These are phyloP conservation scores for Acinonyx jubatus DNA, from an alignment of 2,113 vertebrate genomes.

Conservation along the genomic window DNA sequence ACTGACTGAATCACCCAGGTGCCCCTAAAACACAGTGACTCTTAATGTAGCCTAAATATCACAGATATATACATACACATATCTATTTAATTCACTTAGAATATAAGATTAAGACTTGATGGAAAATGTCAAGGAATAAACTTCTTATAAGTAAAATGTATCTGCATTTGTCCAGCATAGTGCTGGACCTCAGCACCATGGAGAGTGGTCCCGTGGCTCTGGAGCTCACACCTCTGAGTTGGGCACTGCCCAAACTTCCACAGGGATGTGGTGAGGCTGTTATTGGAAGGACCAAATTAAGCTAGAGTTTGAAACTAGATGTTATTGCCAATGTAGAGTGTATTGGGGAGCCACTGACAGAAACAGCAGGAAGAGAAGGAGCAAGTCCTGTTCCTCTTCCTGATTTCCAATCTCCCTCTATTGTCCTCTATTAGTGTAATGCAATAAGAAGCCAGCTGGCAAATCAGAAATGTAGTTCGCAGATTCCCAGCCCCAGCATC, in stretches of 20 bases:
- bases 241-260: neutral
- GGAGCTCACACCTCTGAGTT: neutral
- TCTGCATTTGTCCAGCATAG: neutral
- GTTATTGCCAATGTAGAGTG: neutral
- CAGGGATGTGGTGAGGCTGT: neutral
- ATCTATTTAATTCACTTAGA: neutral
- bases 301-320: neutral
- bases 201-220: neutral
- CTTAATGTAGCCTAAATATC: neutral
- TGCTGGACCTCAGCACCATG: neutral
- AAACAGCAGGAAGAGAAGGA: neutral
- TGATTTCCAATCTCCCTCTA: neutral
- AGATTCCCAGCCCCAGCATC: neutral
- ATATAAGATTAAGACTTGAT: neutral
- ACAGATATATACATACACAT: neutral
- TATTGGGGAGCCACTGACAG: neutral
- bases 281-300: neutral
- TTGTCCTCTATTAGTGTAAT: neutral
- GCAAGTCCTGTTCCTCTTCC: neutral
- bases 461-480: neutral
- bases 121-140: neutral
- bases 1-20: too few species aligned
- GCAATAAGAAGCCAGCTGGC: neutral
- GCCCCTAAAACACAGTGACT: neutral
- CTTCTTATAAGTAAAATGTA: neutral